phyloP scores from a whole-genome alignment of 2,888 invertebrate species.

The Caenorhabditis imperialis region DNA sequence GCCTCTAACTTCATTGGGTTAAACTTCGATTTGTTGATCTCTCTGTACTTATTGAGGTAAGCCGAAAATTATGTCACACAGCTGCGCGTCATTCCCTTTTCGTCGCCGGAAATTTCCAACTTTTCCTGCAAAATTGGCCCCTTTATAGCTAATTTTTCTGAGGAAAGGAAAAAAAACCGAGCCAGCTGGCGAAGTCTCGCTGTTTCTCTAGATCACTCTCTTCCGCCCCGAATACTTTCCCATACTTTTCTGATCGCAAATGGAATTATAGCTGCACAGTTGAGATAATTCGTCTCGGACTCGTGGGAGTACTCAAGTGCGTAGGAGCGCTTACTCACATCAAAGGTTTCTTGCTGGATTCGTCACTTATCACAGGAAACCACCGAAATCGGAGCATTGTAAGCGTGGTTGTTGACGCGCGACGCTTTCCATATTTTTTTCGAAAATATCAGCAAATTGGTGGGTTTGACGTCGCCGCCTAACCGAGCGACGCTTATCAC shows the following conservation, averaged over 20 bases:
- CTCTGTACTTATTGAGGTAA: too few relatives aligned
- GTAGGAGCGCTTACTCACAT: slow-evolving; percentile 8
- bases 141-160: too few relatives aligned
- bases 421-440: too few relatives aligned
- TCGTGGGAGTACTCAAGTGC: slow-evolving; percentile 28
- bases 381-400: too few relatives aligned
- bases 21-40: too few relatives aligned
- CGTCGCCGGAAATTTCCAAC: slow-evolving; percentile 32
- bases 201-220: too few relatives aligned
- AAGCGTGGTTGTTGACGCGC: too few relatives aligned
- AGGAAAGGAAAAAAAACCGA: too few relatives aligned
- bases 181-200: too few relatives aligned
- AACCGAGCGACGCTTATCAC: too few relatives aligned
- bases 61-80: slow-evolving; percentile 32
- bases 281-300: slow-evolving; percentile 16
- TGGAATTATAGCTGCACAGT: slow-evolving; percentile 24
- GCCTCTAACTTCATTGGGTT: too few relatives aligned
- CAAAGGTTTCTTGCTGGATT: not conserved
- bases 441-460: slow-evolving; percentile 12
- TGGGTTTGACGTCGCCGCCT: slow-evolving; percentile 13
- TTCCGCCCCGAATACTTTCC: not conserved
- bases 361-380: too few relatives aligned
- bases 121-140: slow-evolving; percentile 37
- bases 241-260: slow-evolving; percentile 12
- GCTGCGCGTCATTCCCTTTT: slow-evolving; percentile 25